Evolutionary conservation across 2,797 vertebrate genomes (phyloP), one percentile per base, ranked within the genome.

Genomic region (Salmo trutta): DNA sequence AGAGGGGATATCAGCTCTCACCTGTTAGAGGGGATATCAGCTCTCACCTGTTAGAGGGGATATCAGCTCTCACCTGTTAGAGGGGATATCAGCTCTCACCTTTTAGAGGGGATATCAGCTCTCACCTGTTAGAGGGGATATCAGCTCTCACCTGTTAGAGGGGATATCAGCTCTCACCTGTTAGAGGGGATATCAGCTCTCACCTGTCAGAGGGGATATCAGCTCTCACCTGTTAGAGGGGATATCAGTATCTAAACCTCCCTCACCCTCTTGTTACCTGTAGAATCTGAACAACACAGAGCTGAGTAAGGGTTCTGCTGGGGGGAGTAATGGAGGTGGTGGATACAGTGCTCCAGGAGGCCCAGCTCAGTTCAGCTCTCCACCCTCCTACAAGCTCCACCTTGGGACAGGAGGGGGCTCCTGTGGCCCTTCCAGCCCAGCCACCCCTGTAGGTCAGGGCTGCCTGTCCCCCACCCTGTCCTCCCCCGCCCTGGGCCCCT

Each of bases 241-340:
- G 24, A 3, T 17, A 29, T 27, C 2, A 59, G 8, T 73, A 54
- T 47, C 1, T 31, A 1, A 56, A 19, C 27, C 19, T 24, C 21
- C 17, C 19, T 19, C 10, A 2, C 56, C 71, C 74, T 29, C 70
- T 1, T 79, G 6, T 82, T 1, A 29, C 66, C 4, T 77, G 7
- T 88, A 99, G 97, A 95, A 96, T 70, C 79, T 96, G 64, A 92
- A 91, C 86, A 93, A 93, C 78, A 84, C 91, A 77, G 88, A 81
- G 77, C 74, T 95, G 82, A 93, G 75, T 82, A 92, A 86, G 71
- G 90, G 66, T 78, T 82, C 87, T 10, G 6, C 14, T 19, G 75
- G 82, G 15, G 41, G 36, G 12, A 78, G 73, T 56, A 66, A n/a
- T 12, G 72, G 76, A 17, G 78, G 68, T 1, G 78, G 79, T 14